phyloP scores from a whole-genome alignment of 1,140 invertebrate species.

The Spodoptera litura region DNA sequence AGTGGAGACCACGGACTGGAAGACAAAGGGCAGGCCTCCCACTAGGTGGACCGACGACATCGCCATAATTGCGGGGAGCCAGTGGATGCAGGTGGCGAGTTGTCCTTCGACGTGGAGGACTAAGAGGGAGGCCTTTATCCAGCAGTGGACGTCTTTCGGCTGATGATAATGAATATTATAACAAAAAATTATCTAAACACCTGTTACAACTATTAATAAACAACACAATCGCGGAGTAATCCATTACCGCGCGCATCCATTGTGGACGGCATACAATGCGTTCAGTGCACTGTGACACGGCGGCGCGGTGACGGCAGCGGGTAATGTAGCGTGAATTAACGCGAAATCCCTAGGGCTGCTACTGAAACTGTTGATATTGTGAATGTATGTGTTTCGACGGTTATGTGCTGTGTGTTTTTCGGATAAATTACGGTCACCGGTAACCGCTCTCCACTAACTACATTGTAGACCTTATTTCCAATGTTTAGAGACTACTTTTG shows the following conservation, averaged over 20 bases:
- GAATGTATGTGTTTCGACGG: not conserved
- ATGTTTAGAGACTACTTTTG: too few species aligned
- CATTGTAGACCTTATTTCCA: too few species aligned
- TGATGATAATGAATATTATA: not conserved
- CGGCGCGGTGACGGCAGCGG: slow-evolving; percentile 39
- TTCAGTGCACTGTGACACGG: slow-evolving; percentile 57
- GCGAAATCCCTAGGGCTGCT: slow-evolving; percentile 32
- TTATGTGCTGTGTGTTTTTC: not conserved
- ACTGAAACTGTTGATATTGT: slow-evolving; percentile 1
- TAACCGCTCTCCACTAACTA: too few species aligned
- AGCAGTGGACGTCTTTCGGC: too few species aligned
- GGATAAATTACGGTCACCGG: too few species aligned
- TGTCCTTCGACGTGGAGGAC: too few species aligned
- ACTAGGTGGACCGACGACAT: too few species aligned
- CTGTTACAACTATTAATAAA: slow-evolving; percentile 38
- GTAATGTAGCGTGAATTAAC: slow-evolving; percentile 57
- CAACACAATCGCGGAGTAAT: slow-evolving; percentile 49
- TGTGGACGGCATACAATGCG: slow-evolving; percentile 55
- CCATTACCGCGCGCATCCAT: slow-evolving; percentile 52
- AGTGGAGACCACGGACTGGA: too few species aligned
- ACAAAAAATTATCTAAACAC: slow-evolving; percentile 10
- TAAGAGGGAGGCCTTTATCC: too few species aligned
- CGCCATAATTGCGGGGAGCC: too few species aligned
- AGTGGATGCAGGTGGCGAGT: too few species aligned
- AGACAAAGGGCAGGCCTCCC: too few species aligned